Evolutionary conservation across 2,888 invertebrate genomes (phyloP), one percentile per base, ranked within the genome.

Genomic region (Diloba caeruleocephala): DNA sequence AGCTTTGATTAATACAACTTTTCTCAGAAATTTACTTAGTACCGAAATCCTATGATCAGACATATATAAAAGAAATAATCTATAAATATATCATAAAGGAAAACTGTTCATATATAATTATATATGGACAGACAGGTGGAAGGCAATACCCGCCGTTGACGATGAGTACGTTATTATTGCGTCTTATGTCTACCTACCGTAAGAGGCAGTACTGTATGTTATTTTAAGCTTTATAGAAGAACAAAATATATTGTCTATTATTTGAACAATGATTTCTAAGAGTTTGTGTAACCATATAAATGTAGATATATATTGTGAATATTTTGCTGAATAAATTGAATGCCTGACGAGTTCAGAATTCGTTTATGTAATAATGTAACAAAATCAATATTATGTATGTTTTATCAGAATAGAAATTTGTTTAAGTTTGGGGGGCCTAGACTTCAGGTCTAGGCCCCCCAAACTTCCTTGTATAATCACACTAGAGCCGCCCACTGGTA

Each of bases 241-340:
- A 13, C 6, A 34, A 26, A 58, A 37, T 23, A 17, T 26, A 19
- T 28, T 29, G 2, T n/a, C 28, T 33, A 29, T 38, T 31, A 33
- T 57, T 39, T 34, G 13, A 51, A 51, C 23, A 6, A n/a, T 7
- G 3, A 33, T n/a, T 34, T 43, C 15, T 19, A 25, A 13, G n/a
- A 15, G 29, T 10, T 8, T 14, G 29, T 0, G 14, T 49, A 49
- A 33, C 10, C n/a, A 19, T 34, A 12, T 15, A 23, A 32, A 46
- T 12, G n/a, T 31, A 21, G 9, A n/a, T 17, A 37, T 15, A 34
- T 10, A 46, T 17, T 31, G 8, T 9, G 0, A 32, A 10, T 13
- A 1, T 15, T 29, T 48, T 31, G 5, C n/a, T 12, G 6, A 39
- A 14, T 33, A 45, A 55, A 33, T 26, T 19, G 10, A 7, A 9